Conservation (phyloP, 2,797 vertebrate genomes). For the Enteromius treurensis region DNA sequence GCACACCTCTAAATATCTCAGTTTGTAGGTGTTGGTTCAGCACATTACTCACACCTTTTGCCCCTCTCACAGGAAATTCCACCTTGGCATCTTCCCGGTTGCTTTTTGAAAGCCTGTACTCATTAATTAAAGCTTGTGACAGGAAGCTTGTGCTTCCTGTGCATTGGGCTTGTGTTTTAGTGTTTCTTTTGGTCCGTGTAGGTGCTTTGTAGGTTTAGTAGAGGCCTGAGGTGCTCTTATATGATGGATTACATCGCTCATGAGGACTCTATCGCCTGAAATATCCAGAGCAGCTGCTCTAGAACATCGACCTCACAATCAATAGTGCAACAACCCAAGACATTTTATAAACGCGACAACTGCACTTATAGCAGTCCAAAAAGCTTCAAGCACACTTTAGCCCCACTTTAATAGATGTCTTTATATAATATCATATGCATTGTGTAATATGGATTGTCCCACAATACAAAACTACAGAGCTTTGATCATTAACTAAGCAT, state of each 20-base stretch:
- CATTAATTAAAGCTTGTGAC: conserved; percentile 55
- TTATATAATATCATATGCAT: neutral
- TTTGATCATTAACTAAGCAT: conserved; percentile 3
- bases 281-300: conserved; percentile 28
- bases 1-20: conserved; percentile 50
- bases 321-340: conserved; percentile 30
- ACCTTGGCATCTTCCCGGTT: conserved; percentile 45
- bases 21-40: conserved; percentile 53
- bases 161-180: neutral
- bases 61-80: conserved; percentile 39
- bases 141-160: conserved; percentile 35
- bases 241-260: conserved; percentile 14
- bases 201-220: conserved; percentile 47
- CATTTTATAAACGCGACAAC: conserved; percentile 14
- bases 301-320: conserved; percentile 24
- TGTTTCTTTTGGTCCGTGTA: conserved; percentile 13
- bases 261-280: neutral
- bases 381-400: neutral
- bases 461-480: neutral
- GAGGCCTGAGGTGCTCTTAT: conserved; percentile 27
- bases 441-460: neutral
- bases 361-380: neutral
- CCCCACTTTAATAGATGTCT: neutral
- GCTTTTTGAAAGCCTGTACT: conserved; percentile 43
- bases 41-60: conserved; percentile 65